phyloP scores from a whole-genome alignment of 2,888 invertebrate species.

The Chromoteleia sp. region DNA sequence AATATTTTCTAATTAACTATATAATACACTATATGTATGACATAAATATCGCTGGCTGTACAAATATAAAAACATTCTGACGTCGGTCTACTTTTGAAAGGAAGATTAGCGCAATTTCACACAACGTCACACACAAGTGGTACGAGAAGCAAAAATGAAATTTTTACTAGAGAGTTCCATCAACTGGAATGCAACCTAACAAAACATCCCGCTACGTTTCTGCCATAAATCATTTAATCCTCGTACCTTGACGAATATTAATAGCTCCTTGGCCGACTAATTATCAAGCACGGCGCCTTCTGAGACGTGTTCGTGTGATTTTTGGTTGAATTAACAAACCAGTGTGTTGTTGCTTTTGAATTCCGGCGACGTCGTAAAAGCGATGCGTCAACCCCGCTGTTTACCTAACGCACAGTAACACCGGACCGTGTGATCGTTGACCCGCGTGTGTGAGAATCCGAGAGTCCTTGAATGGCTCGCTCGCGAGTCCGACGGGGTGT shows the following conservation, averaged over 20 bases:
- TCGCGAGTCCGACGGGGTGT: neutral
- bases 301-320: slow-evolving; percentile 24
- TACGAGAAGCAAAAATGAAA: neutral
- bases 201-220: neutral
- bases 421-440: slow-evolving; percentile 48
- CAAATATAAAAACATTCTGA: neutral
- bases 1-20: no score
- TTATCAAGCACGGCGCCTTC: slow-evolving; percentile 18
- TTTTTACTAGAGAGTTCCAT: slow-evolving; percentile 12
- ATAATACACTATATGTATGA: no score
- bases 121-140: neutral
- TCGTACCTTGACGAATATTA: slow-evolving; percentile 37
- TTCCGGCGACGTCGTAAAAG: slow-evolving; percentile 5
- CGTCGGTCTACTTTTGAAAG: no score
- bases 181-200: slow-evolving; percentile 29
- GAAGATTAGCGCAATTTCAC: neutral
- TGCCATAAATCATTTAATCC: slow-evolving; percentile 24
- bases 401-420: slow-evolving; percentile 43
- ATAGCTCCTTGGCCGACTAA: slow-evolving; percentile 35
- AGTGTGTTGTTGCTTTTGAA: slow-evolving; percentile 24
- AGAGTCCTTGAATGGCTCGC: slow-evolving; percentile 14
- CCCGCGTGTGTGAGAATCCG: slow-evolving; percentile 38
- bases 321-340: slow-evolving; percentile 54
- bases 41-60: neutral
- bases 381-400: slow-evolving; percentile 8